phyloP scores from a whole-genome alignment of 2,113 vertebrate genomes.

The Neopipo cinnamomea region DNA sequence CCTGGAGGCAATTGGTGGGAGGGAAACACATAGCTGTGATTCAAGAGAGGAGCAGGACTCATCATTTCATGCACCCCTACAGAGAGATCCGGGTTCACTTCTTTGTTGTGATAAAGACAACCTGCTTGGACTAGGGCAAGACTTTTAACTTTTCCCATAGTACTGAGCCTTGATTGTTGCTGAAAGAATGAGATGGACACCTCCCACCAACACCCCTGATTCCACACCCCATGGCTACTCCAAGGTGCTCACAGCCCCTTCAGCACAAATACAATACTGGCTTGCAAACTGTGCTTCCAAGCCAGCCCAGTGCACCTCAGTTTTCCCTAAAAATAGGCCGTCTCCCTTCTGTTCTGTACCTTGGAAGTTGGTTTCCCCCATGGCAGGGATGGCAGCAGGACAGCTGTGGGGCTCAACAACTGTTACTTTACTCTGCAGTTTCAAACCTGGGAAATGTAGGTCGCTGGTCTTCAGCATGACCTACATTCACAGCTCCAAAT shows the following conservation, averaged over 20 bases:
- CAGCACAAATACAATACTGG: background rate
- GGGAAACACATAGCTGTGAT: background rate
- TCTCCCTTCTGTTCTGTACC: background rate
- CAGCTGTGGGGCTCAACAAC: rapidly evolving
- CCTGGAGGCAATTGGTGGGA: background rate
- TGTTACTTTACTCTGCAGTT: background rate
- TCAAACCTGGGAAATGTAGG: conserved; percentile 55
- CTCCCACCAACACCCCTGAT: background rate
- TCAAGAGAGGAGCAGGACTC: background rate
- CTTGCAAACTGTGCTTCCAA: background rate
- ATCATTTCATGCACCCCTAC: background rate
- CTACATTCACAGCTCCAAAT: conserved; percentile 56
- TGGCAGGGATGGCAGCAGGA: background rate
- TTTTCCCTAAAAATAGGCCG: background rate
- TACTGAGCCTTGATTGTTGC: background rate
- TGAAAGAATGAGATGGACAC: background rate
- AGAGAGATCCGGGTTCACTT: background rate
- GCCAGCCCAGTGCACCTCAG: background rate
- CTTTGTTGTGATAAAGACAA: background rate
- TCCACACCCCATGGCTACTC: background rate
- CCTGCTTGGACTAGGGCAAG: background rate
- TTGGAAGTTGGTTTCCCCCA: background rate
- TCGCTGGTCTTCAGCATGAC: conserved; percentile 12
- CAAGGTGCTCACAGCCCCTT: background rate
- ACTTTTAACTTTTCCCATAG: background rate